Base-by-base conservation (phyloP, 1,140 invertebrate species). In the Batillaria attramentaria region DNA sequence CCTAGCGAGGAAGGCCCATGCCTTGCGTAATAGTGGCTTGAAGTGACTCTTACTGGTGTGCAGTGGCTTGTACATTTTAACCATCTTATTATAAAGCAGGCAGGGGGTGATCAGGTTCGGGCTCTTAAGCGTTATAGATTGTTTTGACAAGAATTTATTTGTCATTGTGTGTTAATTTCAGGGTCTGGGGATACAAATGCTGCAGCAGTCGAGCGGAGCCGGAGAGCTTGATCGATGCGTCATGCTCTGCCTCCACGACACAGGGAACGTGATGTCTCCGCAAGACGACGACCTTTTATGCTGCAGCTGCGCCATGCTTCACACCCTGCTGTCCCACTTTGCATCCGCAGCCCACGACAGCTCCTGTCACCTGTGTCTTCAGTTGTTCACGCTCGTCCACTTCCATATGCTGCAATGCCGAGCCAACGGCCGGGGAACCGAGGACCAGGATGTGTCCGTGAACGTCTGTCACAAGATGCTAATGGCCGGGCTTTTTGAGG, bases 341-440 rank as follows among this genome's bases (percentile, higher is more conserved):
- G 50, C 74, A 20, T 28, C 42, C 6, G 33, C 35, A 18, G 70
- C 78, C 3, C 57, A 54, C 18, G 73, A 74, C 42, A 74, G 69
- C 20, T 24, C 20, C 8, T 83, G 81, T 35, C 3, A 18, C 24
- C 69, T 78, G 76, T 83, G 81, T 41, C 42, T 74, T 5, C 79
- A 83, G 65, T 66, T 83, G 20, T 83, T 83, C 62, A 77, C 75
- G 5, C 70, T 83, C 69, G 62, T 83, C 1, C 73, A 72, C 31
- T 74, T 72, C 20, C 81, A 83, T 37, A 37, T 83, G n/a, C 62
- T 39, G 37, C n/a, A 46, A 24, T 83, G 81, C 35, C 54, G 31
- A 3, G 57, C 35, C 0, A 50, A 60, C 5, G 43, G 65, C 24
- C 24, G 46, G 33, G 28, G 35, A 2, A 57, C 42, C 8, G 54